phyloP scores from a whole-genome alignment of 2,888 invertebrate species.

The Cerastis leucographa region DNA sequence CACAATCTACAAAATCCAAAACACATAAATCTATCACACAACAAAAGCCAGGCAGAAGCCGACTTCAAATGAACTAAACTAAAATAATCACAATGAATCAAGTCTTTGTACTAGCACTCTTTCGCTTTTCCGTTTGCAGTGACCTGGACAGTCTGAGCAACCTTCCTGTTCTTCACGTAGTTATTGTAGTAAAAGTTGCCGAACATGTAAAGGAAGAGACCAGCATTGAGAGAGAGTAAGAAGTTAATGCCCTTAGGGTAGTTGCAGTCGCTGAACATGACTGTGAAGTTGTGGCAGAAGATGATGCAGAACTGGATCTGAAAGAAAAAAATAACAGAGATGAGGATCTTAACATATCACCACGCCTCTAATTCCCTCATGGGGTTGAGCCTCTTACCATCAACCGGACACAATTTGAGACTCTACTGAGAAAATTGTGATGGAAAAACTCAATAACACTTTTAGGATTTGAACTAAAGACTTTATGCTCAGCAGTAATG shows the following conservation, averaged over 20 bases:
- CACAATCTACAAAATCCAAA: slow-evolving; percentile 24
- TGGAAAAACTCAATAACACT: neutral
- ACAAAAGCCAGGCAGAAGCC: slow-evolving; percentile 14
- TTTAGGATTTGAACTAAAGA: neutral
- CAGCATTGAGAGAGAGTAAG: slow-evolving; percentile 92
- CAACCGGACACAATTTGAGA: neutral
- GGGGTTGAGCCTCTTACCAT: neutral
- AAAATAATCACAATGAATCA: slow-evolving; percentile 51
- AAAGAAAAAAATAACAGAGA: slow-evolving; percentile 27
- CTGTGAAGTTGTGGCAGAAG: slow-evolving; percentile 92
- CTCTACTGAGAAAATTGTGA: neutral
- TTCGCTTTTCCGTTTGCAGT: slow-evolving; percentile 77
- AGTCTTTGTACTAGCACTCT: slow-evolving; percentile 78
- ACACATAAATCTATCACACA: slow-evolving; percentile 46
- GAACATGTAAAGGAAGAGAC: slow-evolving; percentile 94
- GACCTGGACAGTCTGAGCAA: slow-evolving; percentile 28
- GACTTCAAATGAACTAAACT: slow-evolving; percentile 28
- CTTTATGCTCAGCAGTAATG: neutral
- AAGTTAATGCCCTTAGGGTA: slow-evolving; percentile 93
- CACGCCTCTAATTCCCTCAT: neutral
- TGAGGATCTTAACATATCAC: neutral
- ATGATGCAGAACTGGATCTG: slow-evolving; percentile 93
- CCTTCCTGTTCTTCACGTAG: slow-evolving; percentile 87
- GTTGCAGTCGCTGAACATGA: slow-evolving; percentile 93
- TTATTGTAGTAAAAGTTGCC: slow-evolving; percentile 93